Evolutionary conservation across 1,140 invertebrate genomes (phyloP).

Genomic region (Achatina immaculata): DNA sequence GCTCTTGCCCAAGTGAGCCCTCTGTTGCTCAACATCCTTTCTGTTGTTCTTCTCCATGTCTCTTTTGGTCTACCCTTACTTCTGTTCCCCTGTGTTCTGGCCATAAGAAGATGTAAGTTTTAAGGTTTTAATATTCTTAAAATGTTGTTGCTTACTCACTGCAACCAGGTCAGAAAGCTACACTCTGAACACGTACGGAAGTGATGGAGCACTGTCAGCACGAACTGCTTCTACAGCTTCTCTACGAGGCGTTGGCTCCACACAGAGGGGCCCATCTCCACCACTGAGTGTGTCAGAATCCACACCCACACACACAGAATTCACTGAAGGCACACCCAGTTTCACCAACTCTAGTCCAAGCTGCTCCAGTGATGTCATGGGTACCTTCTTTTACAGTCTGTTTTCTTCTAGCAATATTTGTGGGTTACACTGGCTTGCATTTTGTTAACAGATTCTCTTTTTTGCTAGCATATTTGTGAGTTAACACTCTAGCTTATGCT

Average conservation of each 20-base stretch:
- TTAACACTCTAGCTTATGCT: background rate
- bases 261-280: conserved; percentile 80
- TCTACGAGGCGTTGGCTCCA: conserved; percentile 22
- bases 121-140: too few species aligned
- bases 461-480: background rate
- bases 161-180: conserved; percentile 42
- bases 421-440: background rate
- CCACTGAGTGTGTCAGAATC: conserved; percentile 87
- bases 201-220: conserved; percentile 35
- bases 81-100: too few species aligned
- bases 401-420: background rate
- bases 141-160: too few species aligned
- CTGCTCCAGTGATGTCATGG: conserved; percentile 69
- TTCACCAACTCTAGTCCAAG: conserved; percentile 91
- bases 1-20: too few species aligned
- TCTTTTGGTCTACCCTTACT: too few species aligned
- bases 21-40: too few species aligned
- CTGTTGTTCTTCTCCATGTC: too few species aligned
- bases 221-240: conserved; percentile 16
- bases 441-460: background rate
- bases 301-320: conserved; percentile 92
- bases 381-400: conserved; percentile 44
- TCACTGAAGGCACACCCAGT: conserved; percentile 90
- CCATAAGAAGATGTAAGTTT: too few species aligned
- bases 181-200: conserved; percentile 38